Base-by-base conservation (phyloP, 2,888 invertebrate genomes). In the Galerucella calmariensis region DNA sequence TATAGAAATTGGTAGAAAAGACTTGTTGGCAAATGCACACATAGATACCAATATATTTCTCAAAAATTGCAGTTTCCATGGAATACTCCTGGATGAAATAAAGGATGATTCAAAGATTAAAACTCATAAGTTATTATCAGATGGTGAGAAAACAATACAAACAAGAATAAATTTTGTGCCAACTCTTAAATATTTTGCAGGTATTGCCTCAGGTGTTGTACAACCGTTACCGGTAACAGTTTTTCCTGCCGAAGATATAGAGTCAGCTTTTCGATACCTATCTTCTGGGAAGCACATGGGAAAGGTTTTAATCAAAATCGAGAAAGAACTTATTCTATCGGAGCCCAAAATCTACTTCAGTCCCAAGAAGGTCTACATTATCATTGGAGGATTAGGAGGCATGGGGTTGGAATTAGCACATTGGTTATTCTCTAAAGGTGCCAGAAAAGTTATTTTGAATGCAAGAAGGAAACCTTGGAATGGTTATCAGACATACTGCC, bases 1-100 rank as follows among this genome's bases (percentile, higher is more conserved):
- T 86, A 86, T 95, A 69, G 95, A 96, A 88, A 95, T 96, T 74
- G 95, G 95, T 61, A 95, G 95, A 87, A 93, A 92, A 82, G 95
- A 96, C 86, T 88, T 95, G 81, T 89, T 91, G 0, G 89, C 88
- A 66, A 92, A 95, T 83, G 92, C 86, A 78, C 85, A 91, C 6
- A 63, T 80, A 11, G 66, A 90, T 0, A 90, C 95, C 91, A 89
- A 92, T 16, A 85, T 90, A 2, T 94, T 95, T 84, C 86, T 94
- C 67, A 92, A 91, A 77, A 93, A 94, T 83, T 89, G 92, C 41
- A 91, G 92, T 76, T 94, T 95, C 87, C 93, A 94, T 83, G 94
- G 94, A 14, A 41, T 71, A 16, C 6, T 41, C 10, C 20, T 66
- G 14, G 71, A 71, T 27, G 16, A 63, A 51, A 35, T 63, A 3